phyloP scores from a whole-genome alignment of 2,797 vertebrate genomes.

The Pachyuromys duprasi region DNA sequence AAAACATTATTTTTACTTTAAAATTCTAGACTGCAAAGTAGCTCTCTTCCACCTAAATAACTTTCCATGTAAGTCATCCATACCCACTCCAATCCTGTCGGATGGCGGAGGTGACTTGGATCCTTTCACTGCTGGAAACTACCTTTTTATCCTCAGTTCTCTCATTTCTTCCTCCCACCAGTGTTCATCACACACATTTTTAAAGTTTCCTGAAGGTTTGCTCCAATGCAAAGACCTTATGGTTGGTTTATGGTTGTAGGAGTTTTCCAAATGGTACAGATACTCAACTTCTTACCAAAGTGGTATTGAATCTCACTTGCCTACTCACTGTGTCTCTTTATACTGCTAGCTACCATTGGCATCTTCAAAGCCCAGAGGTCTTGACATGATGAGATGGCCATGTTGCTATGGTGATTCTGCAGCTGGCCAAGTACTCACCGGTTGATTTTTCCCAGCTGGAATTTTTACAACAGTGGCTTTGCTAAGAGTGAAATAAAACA shows the following conservation, averaged over 20 bases:
- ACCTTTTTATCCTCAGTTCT: background rate
- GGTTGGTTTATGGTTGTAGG: background rate
- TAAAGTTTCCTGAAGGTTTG: background rate
- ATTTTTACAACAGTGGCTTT: conserved; percentile 50
- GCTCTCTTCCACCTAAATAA: background rate
- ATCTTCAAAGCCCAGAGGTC: background rate
- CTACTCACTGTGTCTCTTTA: background rate
- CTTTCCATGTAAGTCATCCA: conserved; percentile 23
- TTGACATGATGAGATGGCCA: background rate
- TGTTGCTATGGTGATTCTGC: conserved; percentile 44
- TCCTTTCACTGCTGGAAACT: background rate
- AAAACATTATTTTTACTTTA: background rate
- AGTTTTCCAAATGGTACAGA: conserved; percentile 28
- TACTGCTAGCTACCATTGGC: fast-evolving
- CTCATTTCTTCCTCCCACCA: background rate
- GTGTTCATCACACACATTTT: background rate
- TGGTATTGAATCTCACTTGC: background rate
- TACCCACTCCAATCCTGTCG: background rate
- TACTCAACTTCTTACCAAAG: background rate
- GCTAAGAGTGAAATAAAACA: conserved; percentile 32
- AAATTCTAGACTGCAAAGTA: background rate
- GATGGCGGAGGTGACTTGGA: background rate
- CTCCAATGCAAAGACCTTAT: background rate
- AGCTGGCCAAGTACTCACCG: background rate
- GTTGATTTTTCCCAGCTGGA: conserved; percentile 4